Evolutionary conservation across 2,797 vertebrate species (phyloP).

Genomic region (Manis javanica): DNA sequence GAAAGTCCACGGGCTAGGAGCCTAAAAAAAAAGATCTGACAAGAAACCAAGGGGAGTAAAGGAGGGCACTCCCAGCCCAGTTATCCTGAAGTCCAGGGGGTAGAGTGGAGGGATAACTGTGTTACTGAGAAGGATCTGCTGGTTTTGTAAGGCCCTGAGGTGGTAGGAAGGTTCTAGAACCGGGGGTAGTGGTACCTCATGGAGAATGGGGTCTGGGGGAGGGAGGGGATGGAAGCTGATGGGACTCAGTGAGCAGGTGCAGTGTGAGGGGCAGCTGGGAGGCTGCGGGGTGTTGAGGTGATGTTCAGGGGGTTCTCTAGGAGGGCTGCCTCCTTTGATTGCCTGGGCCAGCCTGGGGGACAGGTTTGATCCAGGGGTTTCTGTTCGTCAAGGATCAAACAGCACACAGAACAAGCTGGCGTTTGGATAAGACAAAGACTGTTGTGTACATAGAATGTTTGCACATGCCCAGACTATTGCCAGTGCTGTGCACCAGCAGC

Average conservation of each 20-base stretch:
- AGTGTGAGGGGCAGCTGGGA: neutral
- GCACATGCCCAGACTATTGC: fast-evolving
- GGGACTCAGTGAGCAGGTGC: neutral
- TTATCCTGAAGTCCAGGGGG: neutral
- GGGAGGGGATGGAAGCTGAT: neutral
- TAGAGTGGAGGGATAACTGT: fast-evolving
- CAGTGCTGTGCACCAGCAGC: fast-evolving
- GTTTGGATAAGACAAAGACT: neutral
- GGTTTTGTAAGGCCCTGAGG: neutral
- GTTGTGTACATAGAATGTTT: fast-evolving
- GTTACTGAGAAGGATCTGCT: neutral
- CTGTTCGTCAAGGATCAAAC: neutral
- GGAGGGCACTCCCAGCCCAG: fast-evolving
- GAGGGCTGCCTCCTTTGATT: neutral
- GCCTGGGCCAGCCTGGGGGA: neutral
- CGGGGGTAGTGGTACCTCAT: neutral
- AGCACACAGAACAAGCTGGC: neutral
- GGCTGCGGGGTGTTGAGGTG: neutral
- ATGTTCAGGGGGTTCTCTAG: neutral
- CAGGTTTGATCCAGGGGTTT: neutral
- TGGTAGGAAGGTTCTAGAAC: neutral
- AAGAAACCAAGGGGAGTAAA: neutral
- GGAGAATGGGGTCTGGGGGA: neutral
- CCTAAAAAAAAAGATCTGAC: neutral
- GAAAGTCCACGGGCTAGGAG: neutral